A percentile compares a stretch with the other conserved stretches of the same genome.
Conservation (phyloP, 2,113 vertebrate species). For the Riparia riparia region DNA sequence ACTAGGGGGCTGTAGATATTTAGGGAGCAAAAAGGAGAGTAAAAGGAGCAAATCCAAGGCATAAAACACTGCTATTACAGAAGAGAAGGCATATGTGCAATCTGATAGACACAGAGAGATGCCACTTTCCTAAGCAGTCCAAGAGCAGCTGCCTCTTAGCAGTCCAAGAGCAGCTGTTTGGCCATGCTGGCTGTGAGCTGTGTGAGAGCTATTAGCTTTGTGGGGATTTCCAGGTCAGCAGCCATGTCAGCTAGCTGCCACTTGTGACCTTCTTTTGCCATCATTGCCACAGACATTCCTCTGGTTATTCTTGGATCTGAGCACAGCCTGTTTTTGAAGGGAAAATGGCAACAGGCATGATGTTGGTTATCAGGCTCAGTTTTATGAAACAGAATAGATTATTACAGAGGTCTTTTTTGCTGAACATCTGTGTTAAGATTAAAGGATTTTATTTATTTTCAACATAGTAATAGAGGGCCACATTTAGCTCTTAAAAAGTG, state of each 20-base stretch:
- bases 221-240: not conserved
- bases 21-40: too few relatives aligned
- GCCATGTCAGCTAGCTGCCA: not conserved
- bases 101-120: not conserved
- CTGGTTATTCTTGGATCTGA: not conserved
- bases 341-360: not conserved
- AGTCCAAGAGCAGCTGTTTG: not conserved
- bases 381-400: not conserved
- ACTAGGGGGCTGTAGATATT: not conserved
- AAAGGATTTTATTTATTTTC: not conserved
- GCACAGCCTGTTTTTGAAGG: not conserved
- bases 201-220: not conserved
- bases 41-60: not conserved
- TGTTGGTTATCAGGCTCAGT: not conserved
- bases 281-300: not conserved
- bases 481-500: not conserved
- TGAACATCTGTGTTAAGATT: not conserved
- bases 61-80: not conserved
- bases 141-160: not conserved
- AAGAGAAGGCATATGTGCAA: not conserved
- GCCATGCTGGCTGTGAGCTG: not conserved
- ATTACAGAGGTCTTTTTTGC: not conserved
- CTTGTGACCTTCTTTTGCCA: fast-evolving
- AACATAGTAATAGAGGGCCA: not conserved
- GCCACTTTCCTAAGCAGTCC: not conserved